A percentile compares a stretch with the other conserved stretches of the same genome.
Conservation (phyloP, 2,797 vertebrate genomes). For the Macropodus opercularis region DNA sequence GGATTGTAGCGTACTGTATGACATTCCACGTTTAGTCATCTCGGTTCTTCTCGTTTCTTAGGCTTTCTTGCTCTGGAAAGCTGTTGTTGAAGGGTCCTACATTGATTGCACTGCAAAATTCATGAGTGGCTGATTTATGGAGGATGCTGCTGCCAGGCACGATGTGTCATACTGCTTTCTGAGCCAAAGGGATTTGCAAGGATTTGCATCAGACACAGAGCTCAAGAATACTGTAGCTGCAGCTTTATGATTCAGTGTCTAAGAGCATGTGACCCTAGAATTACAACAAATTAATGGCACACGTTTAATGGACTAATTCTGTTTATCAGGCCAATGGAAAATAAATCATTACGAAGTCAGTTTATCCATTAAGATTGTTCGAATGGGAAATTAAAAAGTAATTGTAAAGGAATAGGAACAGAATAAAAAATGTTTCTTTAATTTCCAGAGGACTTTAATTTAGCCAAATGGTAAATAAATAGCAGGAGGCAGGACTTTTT, state of each 20-base stretch:
- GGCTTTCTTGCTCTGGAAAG: constrained; percentile 19
- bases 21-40: constrained; percentile 3
- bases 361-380: background rate
- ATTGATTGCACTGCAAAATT: constrained; percentile 57
- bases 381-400: constrained; percentile 4
- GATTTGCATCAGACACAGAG: constrained; percentile 55
- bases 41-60: background rate
- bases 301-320: constrained; percentile 3
- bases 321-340: background rate
- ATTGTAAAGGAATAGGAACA: background rate
- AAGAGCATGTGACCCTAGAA: constrained; percentile 7
- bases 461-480: constrained; percentile 26
- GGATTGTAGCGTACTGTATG: background rate
- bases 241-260: constrained; percentile 23
- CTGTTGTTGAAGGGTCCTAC: constrained; percentile 21
- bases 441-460: constrained; percentile 9
- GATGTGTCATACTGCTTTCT: constrained; percentile 52
- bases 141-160: constrained; percentile 67
- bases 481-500: background rate
- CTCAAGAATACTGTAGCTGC: constrained; percentile 52
- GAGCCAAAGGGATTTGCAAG: constrained; percentile 55
- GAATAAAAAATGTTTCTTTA: background rate
- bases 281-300: constrained; percentile 9
- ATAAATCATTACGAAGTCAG: background rate
- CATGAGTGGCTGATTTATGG: constrained; percentile 50